Evolutionary conservation across 2,797 vertebrate genomes (phyloP), one percentile per base, ranked within the genome.

Genomic region (Paedocypris micromegethes): DNA sequence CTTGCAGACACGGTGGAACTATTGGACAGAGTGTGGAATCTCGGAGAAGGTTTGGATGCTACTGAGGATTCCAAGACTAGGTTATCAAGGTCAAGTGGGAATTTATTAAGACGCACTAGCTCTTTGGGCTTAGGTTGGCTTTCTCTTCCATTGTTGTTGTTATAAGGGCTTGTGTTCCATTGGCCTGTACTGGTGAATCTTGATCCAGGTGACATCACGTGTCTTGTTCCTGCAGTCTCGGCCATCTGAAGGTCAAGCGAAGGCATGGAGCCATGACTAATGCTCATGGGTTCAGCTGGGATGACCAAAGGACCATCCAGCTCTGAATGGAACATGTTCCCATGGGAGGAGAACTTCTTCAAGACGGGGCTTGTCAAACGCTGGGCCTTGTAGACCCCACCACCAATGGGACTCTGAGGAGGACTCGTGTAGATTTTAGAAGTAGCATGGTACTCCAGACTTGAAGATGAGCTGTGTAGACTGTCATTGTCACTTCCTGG

Each of bases 391-490:
- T 82, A 83, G n/a, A 86, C 82, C 2, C 64, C 78, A 6, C 79
- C 69, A 8, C 77, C 64, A 59, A 79, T 65, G 5, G 74, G 74
- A 52, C 76, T 81, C 44, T 82, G 70, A 3, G 75, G 70, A 54
- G 76, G 75, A 60, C 75, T 84, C 9, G 72, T 69, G 72, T 80
- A 84, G n/a, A 80, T 51, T 72, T 82, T 83, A 48, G 68, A 75
- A 3, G 82, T 71, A 0, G 82, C 84, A 0, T 85, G 87, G 73
- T 89, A 93, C 66, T 93, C 92, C 75, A 93, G 75, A 81, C 91
- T 93, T 51, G 92, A 94, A 2, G 92, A 90, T 0, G 92, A 94
- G 77, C 91, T 93, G 75, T 92, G 91, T 40, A 91, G 90, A 76
- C 91, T 93, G 76, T 93, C 91, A 0, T 89, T 90, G 48, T 93